Evolutionary conservation across 2,113 vertebrate species (phyloP).

Genomic region (Trinectes maculatus): DNA sequence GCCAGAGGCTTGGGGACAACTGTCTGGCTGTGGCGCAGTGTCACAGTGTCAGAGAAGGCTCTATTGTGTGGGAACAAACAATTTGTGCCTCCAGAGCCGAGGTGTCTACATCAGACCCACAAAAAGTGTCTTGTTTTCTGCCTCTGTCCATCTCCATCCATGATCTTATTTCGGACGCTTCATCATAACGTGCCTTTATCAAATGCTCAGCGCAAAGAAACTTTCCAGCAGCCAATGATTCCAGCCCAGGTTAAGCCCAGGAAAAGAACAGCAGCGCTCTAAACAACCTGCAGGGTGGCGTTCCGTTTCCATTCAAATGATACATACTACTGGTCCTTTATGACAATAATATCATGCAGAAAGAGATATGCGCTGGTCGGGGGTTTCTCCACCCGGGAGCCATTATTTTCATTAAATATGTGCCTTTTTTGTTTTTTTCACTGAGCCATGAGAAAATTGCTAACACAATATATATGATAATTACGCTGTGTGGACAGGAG

Average conservation of each 20-base stretch:
- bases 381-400: constrained; percentile 28
- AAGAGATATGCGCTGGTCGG: constrained; percentile 39
- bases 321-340: constrained; percentile 52
- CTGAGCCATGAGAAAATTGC: constrained; percentile 57
- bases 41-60: constrained; percentile 46
- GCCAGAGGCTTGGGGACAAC: constrained; percentile 23
- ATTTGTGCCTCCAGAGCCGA: constrained; percentile 17
- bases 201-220: constrained; percentile 12
- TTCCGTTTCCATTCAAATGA: constrained; percentile 58
- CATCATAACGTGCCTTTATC: neutral
- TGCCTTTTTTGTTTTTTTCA: constrained; percentile 58
- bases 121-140: neutral
- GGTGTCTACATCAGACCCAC: constrained; percentile 13
- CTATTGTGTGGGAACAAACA: constrained; percentile 45
- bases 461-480: constrained; percentile 77
- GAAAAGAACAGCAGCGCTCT: constrained; percentile 9
- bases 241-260: neutral
- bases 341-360: constrained; percentile 65
- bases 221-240: neutral
- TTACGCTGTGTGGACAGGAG: constrained; percentile 46
- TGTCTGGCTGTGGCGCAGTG: constrained; percentile 25
- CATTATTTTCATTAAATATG: constrained; percentile 61
- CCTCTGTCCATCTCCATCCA: neutral
- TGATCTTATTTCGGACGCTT: constrained; percentile 12
- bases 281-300: constrained; percentile 35